Percentiles rank a stretch among this genome's conserved stretches.
phyloP scores from a whole-genome alignment of 2,888 invertebrate genomes.

The Xanthorhoe designata region DNA sequence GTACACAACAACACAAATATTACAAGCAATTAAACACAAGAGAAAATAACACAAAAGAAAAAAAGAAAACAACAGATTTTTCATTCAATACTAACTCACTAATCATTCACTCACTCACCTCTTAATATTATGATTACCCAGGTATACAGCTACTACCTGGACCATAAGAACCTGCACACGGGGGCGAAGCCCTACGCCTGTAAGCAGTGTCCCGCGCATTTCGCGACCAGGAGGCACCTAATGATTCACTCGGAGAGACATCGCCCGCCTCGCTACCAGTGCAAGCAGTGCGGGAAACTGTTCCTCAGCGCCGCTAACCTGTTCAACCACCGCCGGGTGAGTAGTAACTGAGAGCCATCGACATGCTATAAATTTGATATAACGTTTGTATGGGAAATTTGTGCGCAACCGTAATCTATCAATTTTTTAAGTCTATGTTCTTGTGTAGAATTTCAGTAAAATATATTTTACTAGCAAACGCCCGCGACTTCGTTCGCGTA shows the following conservation, averaged over 20 bases:
- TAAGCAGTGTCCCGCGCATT: constrained; percentile 23
- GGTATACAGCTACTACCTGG: constrained; percentile 34
- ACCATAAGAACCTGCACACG: constrained; percentile 32
- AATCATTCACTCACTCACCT: neutral
- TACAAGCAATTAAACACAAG: too few species aligned
- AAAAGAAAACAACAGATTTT: too few species aligned
- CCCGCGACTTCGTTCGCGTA: too few species aligned
- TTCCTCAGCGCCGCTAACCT: constrained; percentile 38
- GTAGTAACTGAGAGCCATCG: too few species aligned
- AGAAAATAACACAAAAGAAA: too few species aligned
- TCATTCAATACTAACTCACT: neutral
- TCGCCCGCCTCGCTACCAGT: constrained; percentile 33
- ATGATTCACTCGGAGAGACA: constrained; percentile 29
- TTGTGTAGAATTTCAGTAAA: too few species aligned
- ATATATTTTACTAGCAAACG: too few species aligned
- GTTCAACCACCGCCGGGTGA: constrained; percentile 23
- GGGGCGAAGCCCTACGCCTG: constrained; percentile 32
- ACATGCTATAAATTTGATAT: too few species aligned
- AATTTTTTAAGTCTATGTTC: too few species aligned
- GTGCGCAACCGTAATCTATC: too few species aligned
- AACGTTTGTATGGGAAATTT: too few species aligned
- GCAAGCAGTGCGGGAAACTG: constrained; percentile 39
- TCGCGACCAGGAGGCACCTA: constrained; percentile 24
- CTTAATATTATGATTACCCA: constrained; percentile 4
- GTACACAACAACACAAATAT: too few species aligned